Evolutionary conservation across 2,797 vertebrate genomes (phyloP).

Genomic region (Sebastes matsubarae): DNA sequence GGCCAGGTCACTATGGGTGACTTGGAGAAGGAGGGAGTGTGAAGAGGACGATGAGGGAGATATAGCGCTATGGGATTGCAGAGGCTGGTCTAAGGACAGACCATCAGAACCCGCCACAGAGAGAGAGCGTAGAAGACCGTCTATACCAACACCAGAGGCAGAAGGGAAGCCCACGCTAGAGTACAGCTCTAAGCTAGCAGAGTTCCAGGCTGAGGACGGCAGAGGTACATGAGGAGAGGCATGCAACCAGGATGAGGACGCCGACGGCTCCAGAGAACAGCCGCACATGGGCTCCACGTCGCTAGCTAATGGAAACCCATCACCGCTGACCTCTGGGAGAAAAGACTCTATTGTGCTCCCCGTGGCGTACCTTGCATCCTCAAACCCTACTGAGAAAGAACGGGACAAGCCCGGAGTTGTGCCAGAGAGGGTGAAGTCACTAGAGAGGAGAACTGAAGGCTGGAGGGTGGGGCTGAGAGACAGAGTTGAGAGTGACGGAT

Average conservation of each 20-base stretch:
- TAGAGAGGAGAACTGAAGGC: slow-evolving; percentile 82
- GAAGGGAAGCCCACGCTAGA: slow-evolving; percentile 48
- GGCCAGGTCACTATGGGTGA: slow-evolving; percentile 74
- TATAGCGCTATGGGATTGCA: slow-evolving; percentile 63
- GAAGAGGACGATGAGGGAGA: slow-evolving; percentile 57
- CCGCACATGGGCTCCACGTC: slow-evolving; percentile 55
- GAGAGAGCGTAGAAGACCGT: slow-evolving; percentile 62
- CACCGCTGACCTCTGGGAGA: slow-evolving; percentile 52
- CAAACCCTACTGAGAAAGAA: slow-evolving; percentile 77
- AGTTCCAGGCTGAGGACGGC: slow-evolving; percentile 58
- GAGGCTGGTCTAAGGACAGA: slow-evolving; percentile 52
- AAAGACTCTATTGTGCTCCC: slow-evolving; percentile 66
- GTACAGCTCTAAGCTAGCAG: slow-evolving; percentile 43
- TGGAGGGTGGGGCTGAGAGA: slow-evolving; percentile 80
- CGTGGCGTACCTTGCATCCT: slow-evolving; percentile 52
- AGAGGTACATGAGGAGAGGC: slow-evolving; percentile 56
- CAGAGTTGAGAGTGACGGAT: slow-evolving; percentile 73
- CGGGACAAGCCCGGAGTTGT: slow-evolving; percentile 73
- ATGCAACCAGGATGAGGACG: slow-evolving; percentile 67
- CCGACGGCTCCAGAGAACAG: slow-evolving; percentile 63
- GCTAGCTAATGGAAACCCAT: slow-evolving; percentile 51
- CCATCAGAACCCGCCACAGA: slow-evolving; percentile 69
- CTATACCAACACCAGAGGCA: slow-evolving; percentile 58
- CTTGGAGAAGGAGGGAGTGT: slow-evolving; percentile 63
- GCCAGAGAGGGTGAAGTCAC: slow-evolving; percentile 80